These are phyloP conservation scores for Eledone cirrhosa DNA, from an alignment of 2,888 invertebrate genomes.

Conservation along the genomic window DNA sequence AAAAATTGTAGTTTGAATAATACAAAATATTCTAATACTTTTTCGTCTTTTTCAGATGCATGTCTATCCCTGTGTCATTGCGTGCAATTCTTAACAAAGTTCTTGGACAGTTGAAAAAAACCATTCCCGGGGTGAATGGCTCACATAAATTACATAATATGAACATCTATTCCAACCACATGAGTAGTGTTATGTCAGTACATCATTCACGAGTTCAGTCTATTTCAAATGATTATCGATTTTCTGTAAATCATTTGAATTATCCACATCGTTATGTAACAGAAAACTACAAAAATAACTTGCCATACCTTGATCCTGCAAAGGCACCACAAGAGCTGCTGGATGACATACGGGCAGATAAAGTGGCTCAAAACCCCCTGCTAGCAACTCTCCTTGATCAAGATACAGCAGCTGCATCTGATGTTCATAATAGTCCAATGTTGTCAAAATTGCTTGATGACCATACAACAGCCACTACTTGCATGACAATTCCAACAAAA, in stretches of 20 bases:
- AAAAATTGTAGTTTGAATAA: too few species aligned
- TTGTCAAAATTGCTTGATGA: conserved; percentile 60
- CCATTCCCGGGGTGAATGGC: conserved; percentile 39
- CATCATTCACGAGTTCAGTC: not conserved
- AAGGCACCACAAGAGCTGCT: conserved; percentile 30
- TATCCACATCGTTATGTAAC: not conserved
- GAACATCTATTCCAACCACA: not conserved
- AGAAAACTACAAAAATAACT: conserved; percentile 13
- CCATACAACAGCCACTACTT: conserved; percentile 36
- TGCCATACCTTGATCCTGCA: conserved; percentile 28
- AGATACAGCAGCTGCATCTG: conserved; percentile 40
- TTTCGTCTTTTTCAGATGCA: conserved; percentile 70
- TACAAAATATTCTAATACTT: too few species aligned
- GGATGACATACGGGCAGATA: conserved; percentile 33
- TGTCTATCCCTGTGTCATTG: conserved; percentile 92
- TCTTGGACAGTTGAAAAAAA: conserved; percentile 49
- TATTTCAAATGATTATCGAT: not conserved
- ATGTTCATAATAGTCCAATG: conserved; percentile 54
- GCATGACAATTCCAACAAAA: not conserved
- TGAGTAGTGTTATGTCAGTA: conserved; percentile 3
- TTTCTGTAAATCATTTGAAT: not conserved
- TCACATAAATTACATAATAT: not conserved
- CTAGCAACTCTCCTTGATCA: conserved; percentile 62
- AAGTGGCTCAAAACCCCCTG: conserved; percentile 56
- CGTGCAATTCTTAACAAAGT: conserved; percentile 80